These are phyloP conservation scores for Eutolmus rufibarbis DNA, from an alignment of 2,888 invertebrate species.

Conservation along the genomic window DNA sequence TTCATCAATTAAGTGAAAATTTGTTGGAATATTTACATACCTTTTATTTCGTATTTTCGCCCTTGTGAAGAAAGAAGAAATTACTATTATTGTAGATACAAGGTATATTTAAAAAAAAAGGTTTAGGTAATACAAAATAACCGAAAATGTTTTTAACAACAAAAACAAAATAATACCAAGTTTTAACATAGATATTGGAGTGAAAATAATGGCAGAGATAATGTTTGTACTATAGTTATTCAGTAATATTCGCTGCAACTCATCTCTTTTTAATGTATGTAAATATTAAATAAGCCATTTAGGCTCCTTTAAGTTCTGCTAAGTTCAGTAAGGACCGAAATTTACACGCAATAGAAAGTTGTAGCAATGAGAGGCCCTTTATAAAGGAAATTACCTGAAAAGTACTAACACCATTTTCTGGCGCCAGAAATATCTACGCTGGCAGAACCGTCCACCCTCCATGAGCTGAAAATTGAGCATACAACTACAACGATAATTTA, in stretches of 20 bases:
- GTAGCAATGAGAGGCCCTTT: not conserved
- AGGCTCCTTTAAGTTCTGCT: not conserved
- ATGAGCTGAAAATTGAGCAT: not conserved
- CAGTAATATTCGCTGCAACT: not conserved
- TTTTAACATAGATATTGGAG: too few relatives aligned
- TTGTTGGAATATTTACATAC: too few relatives aligned
- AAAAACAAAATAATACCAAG: too few relatives aligned
- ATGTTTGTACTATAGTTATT: not conserved
- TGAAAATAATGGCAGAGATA: not conserved
- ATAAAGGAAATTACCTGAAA: not conserved
- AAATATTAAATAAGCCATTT: not conserved
- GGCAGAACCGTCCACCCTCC: not conserved
- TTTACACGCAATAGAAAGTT: not conserved
- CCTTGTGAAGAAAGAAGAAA: too few relatives aligned
- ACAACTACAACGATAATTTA: not conserved
- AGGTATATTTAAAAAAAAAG: too few relatives aligned
- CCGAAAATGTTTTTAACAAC: too few relatives aligned
- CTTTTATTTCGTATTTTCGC: too few relatives aligned
- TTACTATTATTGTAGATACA: too few relatives aligned
- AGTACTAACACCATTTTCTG: not conserved
- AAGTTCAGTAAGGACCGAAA: not conserved
- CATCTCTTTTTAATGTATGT: not conserved
- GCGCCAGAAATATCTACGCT: not conserved
- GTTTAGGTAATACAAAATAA: not conserved
- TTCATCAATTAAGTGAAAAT: too few relatives aligned